Conservation (phyloP, 2,888 invertebrate genomes). For the Argyresthia goedartella region DNA sequence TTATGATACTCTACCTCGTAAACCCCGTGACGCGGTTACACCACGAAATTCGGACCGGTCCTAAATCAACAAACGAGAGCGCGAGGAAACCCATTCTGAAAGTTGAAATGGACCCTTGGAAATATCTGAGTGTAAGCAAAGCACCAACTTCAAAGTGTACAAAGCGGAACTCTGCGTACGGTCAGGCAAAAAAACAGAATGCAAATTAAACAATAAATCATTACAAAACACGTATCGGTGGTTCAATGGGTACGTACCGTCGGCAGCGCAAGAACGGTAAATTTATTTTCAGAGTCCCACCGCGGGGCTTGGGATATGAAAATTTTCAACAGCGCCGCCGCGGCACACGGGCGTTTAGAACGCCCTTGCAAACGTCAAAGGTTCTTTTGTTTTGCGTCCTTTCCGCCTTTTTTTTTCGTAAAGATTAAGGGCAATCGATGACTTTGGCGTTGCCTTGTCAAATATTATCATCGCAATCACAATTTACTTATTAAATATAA, state of each 20-base stretch:
- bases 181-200: constrained; percentile 6
- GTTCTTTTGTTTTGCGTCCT: too few relatives aligned
- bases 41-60: neutral
- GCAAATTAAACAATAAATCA: constrained; percentile 11
- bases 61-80: neutral
- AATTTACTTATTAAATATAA: too few relatives aligned
- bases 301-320: constrained; percentile 8
- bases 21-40: too few relatives aligned
- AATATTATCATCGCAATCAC: too few relatives aligned
- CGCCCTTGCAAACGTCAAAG: neutral
- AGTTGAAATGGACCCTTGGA: neutral
- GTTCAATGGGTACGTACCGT: constrained; percentile 6
- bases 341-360: neutral
- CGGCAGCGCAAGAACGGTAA: constrained; percentile 9
- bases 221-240: constrained; percentile 8
- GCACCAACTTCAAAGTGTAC: neutral
- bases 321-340: constrained; percentile 3
- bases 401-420: too few relatives aligned
- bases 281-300: constrained; percentile 7
- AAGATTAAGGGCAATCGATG: too few relatives aligned
- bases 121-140: neutral
- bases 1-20: too few relatives aligned
- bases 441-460: too few relatives aligned
- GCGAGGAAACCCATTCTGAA: neutral
- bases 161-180: neutral